Base-by-base conservation (phyloP, 2,113 vertebrate species). In the Chitala chitala region DNA sequence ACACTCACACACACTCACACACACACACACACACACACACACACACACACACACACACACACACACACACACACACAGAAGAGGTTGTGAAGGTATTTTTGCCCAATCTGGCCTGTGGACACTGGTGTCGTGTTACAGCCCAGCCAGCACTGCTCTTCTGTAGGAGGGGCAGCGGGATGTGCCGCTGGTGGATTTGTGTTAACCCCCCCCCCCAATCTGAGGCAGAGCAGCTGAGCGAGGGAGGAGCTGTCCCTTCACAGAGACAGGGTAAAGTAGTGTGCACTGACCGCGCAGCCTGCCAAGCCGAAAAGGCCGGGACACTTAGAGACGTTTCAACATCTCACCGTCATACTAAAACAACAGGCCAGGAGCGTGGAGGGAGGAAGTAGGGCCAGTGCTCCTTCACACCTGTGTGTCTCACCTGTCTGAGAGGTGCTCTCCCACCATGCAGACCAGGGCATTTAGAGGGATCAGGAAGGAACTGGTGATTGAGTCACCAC, bases 381-480 rank as follows among this genome's bases (percentile, higher is more conserved):
- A 26, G 66, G 46, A 50, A 15, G 66, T 63, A 20, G 15, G 54
- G 40, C 20, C 3, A 17, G 15, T 15, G 53, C 36, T 59, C 12
- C 42, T 56, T 7, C 54, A 50, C 68, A 26, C 40, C 40, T 56
- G 51, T 38, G 48, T 6, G 48, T 22, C n/a, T n/a, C n/a, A n/a
- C n/a, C n/a, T n/a, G n/a, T n/a, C n/a, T n/a, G 61, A 22, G 20
- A 8, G 33, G 44, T 24, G 20, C 22, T 40, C 54, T 26, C 22
- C 29, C 51, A 20, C 9, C 69, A 84, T 96, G 95, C 92, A 95
- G 87, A 91, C 92, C 82, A 91, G 91, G 84, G 88, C 88, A 3
- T 91, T 79, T 73, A 90, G 92, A 87, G 88, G 77, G 83, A 82
- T 85, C 55, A 95, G 90, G 76, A 94, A 94, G 83, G 94, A 95